phyloP scores from a whole-genome alignment of 2,888 invertebrate genomes.

The Tenthredo notha region DNA sequence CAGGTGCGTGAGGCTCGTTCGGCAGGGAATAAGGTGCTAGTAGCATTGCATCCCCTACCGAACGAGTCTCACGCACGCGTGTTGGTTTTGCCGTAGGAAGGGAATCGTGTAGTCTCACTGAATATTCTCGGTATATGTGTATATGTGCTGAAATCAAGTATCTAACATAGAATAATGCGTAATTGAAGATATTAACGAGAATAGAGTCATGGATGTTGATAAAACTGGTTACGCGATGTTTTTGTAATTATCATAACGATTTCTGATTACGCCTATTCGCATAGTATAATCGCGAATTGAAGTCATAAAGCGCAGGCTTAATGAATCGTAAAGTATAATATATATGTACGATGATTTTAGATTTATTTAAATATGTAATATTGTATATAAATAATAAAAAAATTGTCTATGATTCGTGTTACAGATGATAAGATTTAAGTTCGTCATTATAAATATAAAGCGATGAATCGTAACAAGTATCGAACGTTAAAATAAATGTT shows the following conservation, averaged over 20 bases:
- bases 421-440: not conserved
- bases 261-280: not conserved
- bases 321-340: not conserved
- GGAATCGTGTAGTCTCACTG: too few relatives aligned
- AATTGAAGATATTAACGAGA: not conserved
- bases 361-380: not conserved
- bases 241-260: not conserved
- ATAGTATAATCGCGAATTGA: too few relatives aligned
- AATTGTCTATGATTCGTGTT: not conserved
- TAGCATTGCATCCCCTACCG: too few relatives aligned
- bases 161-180: not conserved
- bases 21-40: too few relatives aligned
- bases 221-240: not conserved
- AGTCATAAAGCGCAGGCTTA: too few relatives aligned
- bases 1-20: too few relatives aligned
- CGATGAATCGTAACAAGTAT: not conserved
- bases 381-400: not conserved
- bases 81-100: too few relatives aligned
- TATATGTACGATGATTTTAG: not conserved
- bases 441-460: not conserved
- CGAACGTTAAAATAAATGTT: conserved; percentile 12
- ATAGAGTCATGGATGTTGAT: not conserved
- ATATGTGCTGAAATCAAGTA: not conserved
- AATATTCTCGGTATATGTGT: too few relatives aligned
- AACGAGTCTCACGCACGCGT: too few relatives aligned